A percentile compares a stretch with the other conserved stretches of the same genome.
Evolutionary conservation across 92 coral and sea anemone genomes (phyloP).

Genomic region (Porites divaricata): DNA sequence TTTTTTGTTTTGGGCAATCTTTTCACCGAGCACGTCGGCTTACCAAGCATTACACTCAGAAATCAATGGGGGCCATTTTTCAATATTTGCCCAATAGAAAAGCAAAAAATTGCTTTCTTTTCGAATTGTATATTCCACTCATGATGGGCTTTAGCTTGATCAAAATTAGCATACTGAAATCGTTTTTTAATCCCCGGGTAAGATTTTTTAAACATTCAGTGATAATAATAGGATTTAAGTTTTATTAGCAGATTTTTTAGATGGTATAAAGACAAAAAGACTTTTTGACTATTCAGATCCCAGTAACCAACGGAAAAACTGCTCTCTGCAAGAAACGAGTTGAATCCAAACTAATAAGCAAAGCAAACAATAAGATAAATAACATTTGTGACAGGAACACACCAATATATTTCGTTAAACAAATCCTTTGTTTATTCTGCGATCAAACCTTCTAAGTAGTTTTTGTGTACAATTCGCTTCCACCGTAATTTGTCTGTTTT

Average conservation of each 20-base stretch:
- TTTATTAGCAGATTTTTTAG: background rate
- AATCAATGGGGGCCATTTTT: constrained; percentile 23
- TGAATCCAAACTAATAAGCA: no score
- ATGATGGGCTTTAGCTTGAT: background rate
- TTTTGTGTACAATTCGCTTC: background rate
- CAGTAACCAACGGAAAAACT: no score
- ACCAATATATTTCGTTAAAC: no score
- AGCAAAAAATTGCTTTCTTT: constrained; percentile 9
- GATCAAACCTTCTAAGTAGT: background rate
- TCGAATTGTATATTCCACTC: background rate
- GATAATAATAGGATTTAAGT: background rate
- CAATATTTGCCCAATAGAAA: constrained; percentile 28
- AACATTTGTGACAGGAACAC: no score
- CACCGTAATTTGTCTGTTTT: background rate
- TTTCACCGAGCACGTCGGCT: background rate
- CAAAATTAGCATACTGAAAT: constrained; percentile 20
- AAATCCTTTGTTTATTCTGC: background rate
- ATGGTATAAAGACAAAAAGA: background rate
- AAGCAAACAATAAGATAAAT: no score
- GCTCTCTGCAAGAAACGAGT: no score
- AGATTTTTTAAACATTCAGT: background rate
- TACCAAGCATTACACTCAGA: background rate
- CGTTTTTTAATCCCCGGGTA: background rate
- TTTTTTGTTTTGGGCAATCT: background rate
- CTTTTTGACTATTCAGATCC: no score